Evolutionary conservation across 2,797 vertebrate species (phyloP).

Genomic region (Pangasius sanitwongsei): DNA sequence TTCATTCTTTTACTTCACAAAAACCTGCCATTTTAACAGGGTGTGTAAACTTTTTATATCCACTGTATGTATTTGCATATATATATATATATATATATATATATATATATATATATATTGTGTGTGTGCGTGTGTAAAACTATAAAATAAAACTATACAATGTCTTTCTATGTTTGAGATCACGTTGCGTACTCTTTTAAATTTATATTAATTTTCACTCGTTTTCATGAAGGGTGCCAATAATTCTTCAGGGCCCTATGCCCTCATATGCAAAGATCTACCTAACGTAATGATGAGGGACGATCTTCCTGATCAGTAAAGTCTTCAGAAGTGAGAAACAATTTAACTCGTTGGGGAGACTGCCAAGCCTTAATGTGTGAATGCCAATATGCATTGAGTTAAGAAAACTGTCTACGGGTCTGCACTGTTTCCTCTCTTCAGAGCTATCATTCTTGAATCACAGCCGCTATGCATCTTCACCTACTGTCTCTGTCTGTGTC

Average conservation of each 20-base stretch:
- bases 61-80: too few relatives aligned
- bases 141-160: too few relatives aligned
- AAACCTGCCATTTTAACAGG: too few relatives aligned
- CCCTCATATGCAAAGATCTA: neutral
- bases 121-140: too few relatives aligned
- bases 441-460: neutral
- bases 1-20: too few relatives aligned
- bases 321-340: neutral
- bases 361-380: neutral
- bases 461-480: neutral
- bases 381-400: conserved; percentile 7
- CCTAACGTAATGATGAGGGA: neutral
- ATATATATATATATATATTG: too few relatives aligned
- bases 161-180: too few relatives aligned
- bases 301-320: neutral
- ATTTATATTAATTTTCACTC: too few relatives aligned
- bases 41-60: too few relatives aligned
- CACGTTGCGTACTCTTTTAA: too few relatives aligned
- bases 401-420: conserved; percentile 3
- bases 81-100: too few relatives aligned
- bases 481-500: conserved; percentile 11
- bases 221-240: neutral
- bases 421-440: neutral
- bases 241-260: neutral
- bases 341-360: neutral